Percentiles rank a stretch among this genome's conserved stretches.
Evolutionary conservation across 2,113 vertebrate genomes (phyloP).

Genomic region (Bothrops jararaca): DNA sequence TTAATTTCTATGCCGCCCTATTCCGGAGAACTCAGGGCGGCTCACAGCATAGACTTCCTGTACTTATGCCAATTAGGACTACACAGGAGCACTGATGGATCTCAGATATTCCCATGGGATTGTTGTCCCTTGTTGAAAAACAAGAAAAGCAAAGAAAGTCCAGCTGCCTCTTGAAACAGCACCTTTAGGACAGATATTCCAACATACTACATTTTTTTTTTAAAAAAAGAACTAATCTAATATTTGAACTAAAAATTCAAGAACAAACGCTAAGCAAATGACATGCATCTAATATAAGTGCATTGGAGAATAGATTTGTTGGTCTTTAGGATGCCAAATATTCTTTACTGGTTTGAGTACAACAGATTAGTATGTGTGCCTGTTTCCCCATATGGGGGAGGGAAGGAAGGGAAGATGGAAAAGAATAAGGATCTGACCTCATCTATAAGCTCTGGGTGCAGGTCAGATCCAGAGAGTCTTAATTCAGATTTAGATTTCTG

Average conservation of each 20-base stretch:
- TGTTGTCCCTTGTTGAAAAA: neutral
- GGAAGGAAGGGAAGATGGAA: too few species aligned
- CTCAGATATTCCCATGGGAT: neutral
- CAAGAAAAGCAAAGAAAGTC: neutral
- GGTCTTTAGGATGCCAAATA: neutral
- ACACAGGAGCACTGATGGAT: neutral
- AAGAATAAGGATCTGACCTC: neutral
- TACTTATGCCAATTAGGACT: neutral
- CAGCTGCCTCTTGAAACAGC: neutral
- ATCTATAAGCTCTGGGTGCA: neutral
- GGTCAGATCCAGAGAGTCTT: neutral
- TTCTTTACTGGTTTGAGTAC: neutral
- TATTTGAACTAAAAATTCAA: neutral
- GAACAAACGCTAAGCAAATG: neutral
- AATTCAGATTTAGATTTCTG: neutral
- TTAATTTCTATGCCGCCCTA: too few species aligned
- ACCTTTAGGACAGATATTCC: neutral
- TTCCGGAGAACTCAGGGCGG: too few species aligned
- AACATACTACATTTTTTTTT: neutral
- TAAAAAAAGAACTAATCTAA: neutral
- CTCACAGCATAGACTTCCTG: too few species aligned
- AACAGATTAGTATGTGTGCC: neutral
- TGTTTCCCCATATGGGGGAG: neutral
- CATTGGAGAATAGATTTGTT: neutral
- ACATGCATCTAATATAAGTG: neutral